Percentiles rank a stretch among this genome's conserved stretches.
Evolutionary conservation across 2,888 invertebrate species (phyloP).

Genomic region (Orthosia incerta): DNA sequence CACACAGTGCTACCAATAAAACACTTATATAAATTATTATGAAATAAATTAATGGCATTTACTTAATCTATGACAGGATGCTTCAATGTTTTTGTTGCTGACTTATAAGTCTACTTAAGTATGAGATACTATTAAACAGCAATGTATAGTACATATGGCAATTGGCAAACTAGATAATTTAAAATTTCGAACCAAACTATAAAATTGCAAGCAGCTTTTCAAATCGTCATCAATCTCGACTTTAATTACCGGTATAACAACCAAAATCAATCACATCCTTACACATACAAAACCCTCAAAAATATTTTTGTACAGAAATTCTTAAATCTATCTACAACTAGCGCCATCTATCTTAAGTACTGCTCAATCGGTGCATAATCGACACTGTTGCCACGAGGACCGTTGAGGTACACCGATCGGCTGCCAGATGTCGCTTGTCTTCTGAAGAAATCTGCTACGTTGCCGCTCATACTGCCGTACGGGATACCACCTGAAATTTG

Average conservation of each 20-base stretch:
- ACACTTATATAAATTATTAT: not conserved
- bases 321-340: conserved; percentile 38
- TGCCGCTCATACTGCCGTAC: conserved; percentile 92
- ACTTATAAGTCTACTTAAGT: not conserved
- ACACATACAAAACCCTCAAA: not conserved
- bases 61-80: conserved; percentile 22
- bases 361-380: conserved; percentile 83
- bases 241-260: not conserved
- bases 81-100: not conserved
- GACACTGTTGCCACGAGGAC: conserved; percentile 63
- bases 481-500: conserved; percentile 91
- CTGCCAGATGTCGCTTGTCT: conserved; percentile 77
- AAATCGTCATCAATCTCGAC: not conserved
- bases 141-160: conserved; percentile 1
- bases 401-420: conserved; percentile 64
- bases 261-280: not conserved
- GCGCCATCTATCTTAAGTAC: conserved; percentile 79
- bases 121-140: not conserved
- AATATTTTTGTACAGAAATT: conserved; percentile 1
- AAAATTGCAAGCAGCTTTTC: not conserved
- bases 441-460: conserved; percentile 88
- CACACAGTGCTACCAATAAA: conserved; percentile 25
- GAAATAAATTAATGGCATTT: conserved; percentile 51
- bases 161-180: not conserved
- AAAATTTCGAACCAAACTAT: not conserved